phyloP scores from a whole-genome alignment of 1,140 invertebrate genomes.

The Drosophila bocki region DNA sequence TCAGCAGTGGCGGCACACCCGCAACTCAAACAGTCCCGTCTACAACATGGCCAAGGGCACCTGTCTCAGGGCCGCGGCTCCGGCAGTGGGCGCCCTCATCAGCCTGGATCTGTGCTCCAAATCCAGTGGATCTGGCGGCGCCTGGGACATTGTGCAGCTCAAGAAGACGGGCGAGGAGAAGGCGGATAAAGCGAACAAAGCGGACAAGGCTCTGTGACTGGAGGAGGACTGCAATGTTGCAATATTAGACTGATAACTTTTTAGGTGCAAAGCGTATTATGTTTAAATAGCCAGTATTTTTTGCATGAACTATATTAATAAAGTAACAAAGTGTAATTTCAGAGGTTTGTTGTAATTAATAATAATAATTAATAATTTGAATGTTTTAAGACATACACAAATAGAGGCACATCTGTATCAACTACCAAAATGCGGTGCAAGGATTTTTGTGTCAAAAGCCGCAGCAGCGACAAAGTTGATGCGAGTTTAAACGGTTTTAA shows the following conservation, averaged over 20 bases:
- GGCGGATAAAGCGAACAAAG: conserved; percentile 15
- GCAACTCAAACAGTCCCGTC: conserved; percentile 89
- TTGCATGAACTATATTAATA: conserved; percentile 49
- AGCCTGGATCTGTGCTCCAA: conserved; percentile 91
- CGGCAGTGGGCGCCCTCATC: conserved; percentile 86
- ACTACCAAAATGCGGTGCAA: too few species aligned
- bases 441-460: too few species aligned
- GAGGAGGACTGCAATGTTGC: conserved; percentile 22
- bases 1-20: conserved; percentile 95
- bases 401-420: too few species aligned
- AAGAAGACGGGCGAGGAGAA: conserved; percentile 15
- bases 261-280: conserved; percentile 57
- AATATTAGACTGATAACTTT: conserved; percentile 76
- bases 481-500: too few species aligned
- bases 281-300: conserved; percentile 72
- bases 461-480: background rate
- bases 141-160: conserved; percentile 90
- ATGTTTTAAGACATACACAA: background rate
- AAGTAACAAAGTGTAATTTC: background rate
- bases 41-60: conserved; percentile 95
- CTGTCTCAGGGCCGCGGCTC: conserved; percentile 89
- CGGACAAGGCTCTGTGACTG: conserved; percentile 54
- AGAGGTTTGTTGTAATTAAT: too few species aligned
- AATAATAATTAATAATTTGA: too few species aligned
- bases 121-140: conserved; percentile 85